Conservation (phyloP, 2,888 invertebrate species). For the Scaptomyza tumidula region DNA sequence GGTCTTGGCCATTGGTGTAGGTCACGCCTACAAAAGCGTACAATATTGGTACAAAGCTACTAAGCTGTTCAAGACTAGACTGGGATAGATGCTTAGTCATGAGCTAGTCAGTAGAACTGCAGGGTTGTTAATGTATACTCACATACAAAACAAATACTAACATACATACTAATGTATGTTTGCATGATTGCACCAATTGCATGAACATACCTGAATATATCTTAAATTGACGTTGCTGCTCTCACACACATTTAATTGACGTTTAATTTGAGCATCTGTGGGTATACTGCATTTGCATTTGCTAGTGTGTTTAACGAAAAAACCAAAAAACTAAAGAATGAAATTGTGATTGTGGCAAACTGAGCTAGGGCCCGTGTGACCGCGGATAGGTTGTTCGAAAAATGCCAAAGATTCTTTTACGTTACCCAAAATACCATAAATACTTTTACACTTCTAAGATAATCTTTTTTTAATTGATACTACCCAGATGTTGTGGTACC, state of each 20-base stretch:
- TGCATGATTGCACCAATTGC: not conserved
- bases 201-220: constrained; percentile 40
- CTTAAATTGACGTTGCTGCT: constrained; percentile 8
- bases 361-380: constrained; percentile 32
- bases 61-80: constrained; percentile 1
- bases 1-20: too few species aligned
- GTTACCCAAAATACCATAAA: not conserved
- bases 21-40: not conserved
- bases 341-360: constrained; percentile 77
- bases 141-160: constrained; percentile 2
- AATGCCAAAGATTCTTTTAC: not conserved
- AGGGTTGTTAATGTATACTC: constrained; percentile 3
- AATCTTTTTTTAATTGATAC: too few species aligned
- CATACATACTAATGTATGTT: not conserved
- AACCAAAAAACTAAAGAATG: constrained; percentile 79
- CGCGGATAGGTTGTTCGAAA: not conserved
- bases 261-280: constrained; percentile 21
- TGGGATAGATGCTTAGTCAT: not conserved
- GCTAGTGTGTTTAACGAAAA: constrained; percentile 57
- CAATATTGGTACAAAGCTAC: not conserved
- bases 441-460: not conserved
- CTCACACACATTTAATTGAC: constrained; percentile 49
- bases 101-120: not conserved
- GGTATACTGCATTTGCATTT: constrained; percentile 25
- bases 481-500: too few species aligned